Conservation (phyloP, 2,888 invertebrate species). For the Pollenia griseotomentosa region DNA sequence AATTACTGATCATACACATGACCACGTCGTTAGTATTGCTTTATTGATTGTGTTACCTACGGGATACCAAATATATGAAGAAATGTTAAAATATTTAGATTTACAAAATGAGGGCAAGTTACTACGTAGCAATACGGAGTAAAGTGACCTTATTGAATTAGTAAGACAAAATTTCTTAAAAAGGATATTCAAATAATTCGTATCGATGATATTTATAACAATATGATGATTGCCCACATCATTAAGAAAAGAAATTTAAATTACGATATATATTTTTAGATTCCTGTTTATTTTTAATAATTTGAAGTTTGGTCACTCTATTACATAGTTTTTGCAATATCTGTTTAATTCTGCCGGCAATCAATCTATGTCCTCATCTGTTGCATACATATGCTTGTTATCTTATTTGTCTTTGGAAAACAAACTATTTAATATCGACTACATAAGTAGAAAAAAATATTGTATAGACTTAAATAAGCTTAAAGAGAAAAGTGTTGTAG, state of each 20-base stretch:
- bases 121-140: background rate
- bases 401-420: slow-evolving; percentile 23
- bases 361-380: background rate
- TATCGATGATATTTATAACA: no score
- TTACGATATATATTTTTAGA: no score
- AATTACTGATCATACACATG: slow-evolving; percentile 74
- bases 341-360: background rate
- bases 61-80: background rate
- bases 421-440: background rate
- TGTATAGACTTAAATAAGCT: slow-evolving; percentile 6
- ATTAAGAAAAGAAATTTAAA: no score
- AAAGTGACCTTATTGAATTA: background rate
- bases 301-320: no score
- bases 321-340: background rate
- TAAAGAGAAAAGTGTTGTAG: slow-evolving; percentile 13
- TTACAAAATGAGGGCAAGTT: no score
- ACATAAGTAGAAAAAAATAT: slow-evolving; percentile 3
- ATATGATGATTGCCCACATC: no score
- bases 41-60: background rate
- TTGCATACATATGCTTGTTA: background rate
- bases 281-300: no score
- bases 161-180: background rate
- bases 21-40: background rate
- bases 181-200: background rate
- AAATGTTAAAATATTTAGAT: no score